Conservation (phyloP, 2,113 vertebrate genomes). For the zebrafish (Danio rerio) region GRCz12tu NC_133180.1:25391501-25392000, state of each 20-base stretch:
- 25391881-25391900: conserved; percentile 7
- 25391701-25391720: not conserved
- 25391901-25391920: not conserved
- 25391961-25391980: not conserved
- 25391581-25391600: not conserved
- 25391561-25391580: not conserved
- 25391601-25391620: not conserved
- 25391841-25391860: not conserved
- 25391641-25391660: not conserved
- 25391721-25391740: not conserved
- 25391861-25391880: not conserved
- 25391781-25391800: not conserved
- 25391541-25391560: not conserved
- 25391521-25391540: not conserved
- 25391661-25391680: not conserved
- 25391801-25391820: conserved; percentile 10
- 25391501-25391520: not conserved
- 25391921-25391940: conserved; percentile 4
- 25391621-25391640: not conserved
- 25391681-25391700: not conserved
- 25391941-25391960: not conserved
- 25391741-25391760: not conserved
- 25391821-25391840: not conserved
- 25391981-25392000: conserved; percentile 24
- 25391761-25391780: not conserved